These are phyloP conservation scores for Drosophila rubida DNA, from an alignment of 2,888 invertebrate genomes.

Conservation along the genomic window DNA sequence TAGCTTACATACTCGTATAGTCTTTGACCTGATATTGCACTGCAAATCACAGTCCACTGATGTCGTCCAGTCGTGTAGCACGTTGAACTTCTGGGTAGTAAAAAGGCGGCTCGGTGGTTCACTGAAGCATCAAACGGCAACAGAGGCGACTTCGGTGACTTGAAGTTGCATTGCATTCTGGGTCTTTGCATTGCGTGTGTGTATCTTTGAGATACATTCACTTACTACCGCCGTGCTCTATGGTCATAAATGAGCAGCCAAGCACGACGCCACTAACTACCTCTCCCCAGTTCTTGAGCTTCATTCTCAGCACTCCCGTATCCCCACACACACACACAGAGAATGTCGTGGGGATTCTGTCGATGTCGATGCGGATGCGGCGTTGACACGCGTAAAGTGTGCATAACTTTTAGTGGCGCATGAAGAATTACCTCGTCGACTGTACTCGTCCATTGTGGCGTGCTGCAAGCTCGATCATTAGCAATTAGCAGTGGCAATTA, in stretches of 20 bases:
- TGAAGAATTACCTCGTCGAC: constrained; percentile 47
- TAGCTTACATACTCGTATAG: not conserved
- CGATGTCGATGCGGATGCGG: not conserved
- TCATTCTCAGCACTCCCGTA: constrained; percentile 18
- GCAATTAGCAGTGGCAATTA: constrained; percentile 31
- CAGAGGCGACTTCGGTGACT: constrained; percentile 42
- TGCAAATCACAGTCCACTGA: constrained; percentile 53
- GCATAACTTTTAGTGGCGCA: constrained; percentile 61
- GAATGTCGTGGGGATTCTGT: not conserved
- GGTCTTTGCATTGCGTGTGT: constrained; percentile 11
- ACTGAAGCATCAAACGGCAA: constrained; percentile 64
- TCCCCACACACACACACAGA: not conserved
- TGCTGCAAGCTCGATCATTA: constrained; percentile 10
- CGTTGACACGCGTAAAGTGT: constrained; percentile 57
- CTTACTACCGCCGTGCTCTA: constrained; percentile 58
- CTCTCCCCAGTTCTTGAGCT: constrained; percentile 18
- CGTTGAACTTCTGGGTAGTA: constrained; percentile 48
- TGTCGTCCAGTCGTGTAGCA: constrained; percentile 21
- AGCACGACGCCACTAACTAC: constrained; percentile 54
- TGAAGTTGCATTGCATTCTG: constrained; percentile 57
- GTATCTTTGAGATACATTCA: constrained; percentile 62
- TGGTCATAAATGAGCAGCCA: constrained; percentile 81
- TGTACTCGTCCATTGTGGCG: not conserved
- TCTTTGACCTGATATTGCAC: constrained; percentile 26
- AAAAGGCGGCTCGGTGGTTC: constrained; percentile 38